Percentiles rank a stretch among this genome's conserved stretches.
These are phyloP conservation scores for Saccostrea glomerata DNA, from an alignment of 1,140 invertebrate genomes.

Conservation along the genomic window DNA sequence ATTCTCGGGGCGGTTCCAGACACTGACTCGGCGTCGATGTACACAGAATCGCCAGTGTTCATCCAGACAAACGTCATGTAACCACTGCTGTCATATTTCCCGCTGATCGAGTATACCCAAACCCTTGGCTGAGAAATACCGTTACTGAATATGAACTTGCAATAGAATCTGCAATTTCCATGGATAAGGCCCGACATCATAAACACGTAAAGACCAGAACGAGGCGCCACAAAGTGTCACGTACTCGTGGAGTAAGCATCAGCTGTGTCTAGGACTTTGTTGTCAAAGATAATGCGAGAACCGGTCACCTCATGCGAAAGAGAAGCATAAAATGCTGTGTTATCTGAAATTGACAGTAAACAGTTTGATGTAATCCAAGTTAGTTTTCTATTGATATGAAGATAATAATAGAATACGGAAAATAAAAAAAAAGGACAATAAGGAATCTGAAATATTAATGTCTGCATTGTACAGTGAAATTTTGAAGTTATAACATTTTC, in stretches of 20 bases:
- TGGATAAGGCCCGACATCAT: neutral
- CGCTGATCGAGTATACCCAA: neutral
- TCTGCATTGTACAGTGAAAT: too few species aligned
- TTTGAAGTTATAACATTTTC: too few species aligned
- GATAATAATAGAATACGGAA: too few species aligned
- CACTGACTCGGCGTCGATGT: too few species aligned
- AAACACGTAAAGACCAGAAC: constrained; percentile 19
- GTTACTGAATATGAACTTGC: neutral
- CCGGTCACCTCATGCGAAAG: neutral
- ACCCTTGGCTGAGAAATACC: neutral
- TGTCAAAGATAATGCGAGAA: neutral
- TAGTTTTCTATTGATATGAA: too few species aligned
- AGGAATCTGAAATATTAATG: too few species aligned
- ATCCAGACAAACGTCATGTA: neutral
- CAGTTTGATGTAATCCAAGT: too few species aligned
- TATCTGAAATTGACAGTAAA: neutral
- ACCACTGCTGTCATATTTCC: neutral
- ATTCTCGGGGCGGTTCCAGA: too few species aligned
- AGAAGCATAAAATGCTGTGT: neutral
- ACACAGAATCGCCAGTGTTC: too few species aligned
- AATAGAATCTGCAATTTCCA: neutral
- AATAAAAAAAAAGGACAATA: too few species aligned
- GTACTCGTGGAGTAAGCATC: neutral
- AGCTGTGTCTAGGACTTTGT: neutral
- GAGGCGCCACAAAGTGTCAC: neutral